These are phyloP conservation scores for Hirundo rustica DNA, from an alignment of 2,797 vertebrate species.

Conservation along the genomic window DNA sequence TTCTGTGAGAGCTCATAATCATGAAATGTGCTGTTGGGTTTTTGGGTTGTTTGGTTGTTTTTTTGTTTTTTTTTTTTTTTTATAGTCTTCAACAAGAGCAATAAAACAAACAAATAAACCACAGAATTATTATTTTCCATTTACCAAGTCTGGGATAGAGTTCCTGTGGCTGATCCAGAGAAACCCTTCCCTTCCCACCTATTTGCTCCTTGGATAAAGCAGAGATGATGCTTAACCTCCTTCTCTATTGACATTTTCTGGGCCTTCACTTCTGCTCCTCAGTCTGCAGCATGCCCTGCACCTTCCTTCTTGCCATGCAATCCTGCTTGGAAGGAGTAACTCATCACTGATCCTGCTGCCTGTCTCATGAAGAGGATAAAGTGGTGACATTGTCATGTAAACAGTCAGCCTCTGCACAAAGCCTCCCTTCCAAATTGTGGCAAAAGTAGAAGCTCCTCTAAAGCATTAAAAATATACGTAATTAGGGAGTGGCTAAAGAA, in stretches of 20 bases:
- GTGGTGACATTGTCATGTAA: background rate
- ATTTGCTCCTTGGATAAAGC: background rate
- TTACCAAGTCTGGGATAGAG: background rate
- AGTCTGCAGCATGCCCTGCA: background rate
- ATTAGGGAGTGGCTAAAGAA: background rate
- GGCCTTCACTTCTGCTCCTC: background rate
- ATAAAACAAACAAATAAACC: background rate
- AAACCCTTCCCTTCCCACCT: background rate
- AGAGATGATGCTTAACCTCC: background rate
- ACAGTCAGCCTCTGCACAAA: background rate
- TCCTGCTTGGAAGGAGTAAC: background rate
- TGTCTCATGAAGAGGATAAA: background rate
- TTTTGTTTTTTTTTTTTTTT: background rate
- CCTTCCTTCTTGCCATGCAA: background rate
- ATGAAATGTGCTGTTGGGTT: fast-evolving
- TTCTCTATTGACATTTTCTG: background rate
- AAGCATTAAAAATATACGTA: background rate
- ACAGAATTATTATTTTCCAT: background rate
- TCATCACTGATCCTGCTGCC: background rate
- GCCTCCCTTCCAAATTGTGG: background rate
- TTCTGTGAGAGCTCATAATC: background rate
- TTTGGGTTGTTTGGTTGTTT: background rate
- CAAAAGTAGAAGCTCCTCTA: background rate
- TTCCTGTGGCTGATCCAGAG: background rate
- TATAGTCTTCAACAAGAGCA: background rate